These are phyloP conservation scores for Lucinisca nassula DNA, from an alignment of 2,888 invertebrate genomes.

Conservation along the genomic window DNA sequence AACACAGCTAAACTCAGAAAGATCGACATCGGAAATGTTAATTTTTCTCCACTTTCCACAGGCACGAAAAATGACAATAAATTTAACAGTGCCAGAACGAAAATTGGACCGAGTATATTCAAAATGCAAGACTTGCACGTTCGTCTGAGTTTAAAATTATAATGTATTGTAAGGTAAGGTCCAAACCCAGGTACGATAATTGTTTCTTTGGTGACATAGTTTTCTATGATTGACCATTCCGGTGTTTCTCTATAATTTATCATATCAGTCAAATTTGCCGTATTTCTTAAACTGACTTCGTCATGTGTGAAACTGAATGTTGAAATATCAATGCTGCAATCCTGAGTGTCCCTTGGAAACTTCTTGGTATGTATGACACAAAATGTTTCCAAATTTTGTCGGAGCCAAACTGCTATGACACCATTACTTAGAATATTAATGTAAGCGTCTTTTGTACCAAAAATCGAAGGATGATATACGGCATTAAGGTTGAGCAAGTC, in stretches of 20 bases:
- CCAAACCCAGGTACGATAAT: not conserved
- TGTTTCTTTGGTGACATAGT: not conserved
- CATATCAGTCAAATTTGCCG: not conserved
- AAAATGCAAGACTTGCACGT: conserved; percentile 11
- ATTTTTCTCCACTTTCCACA: conserved; percentile 1
- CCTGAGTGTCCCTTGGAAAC: conserved; percentile 3
- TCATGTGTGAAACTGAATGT: not conserved
- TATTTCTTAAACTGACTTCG: not conserved
- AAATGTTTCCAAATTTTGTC: not conserved
- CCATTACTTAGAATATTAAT: not conserved
- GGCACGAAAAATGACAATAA: conserved; percentile 19
- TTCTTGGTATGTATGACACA: conserved; percentile 13
- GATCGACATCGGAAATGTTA: conserved; percentile 23
- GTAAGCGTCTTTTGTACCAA: not conserved
- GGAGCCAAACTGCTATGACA: not conserved
- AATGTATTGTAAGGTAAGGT: not conserved
- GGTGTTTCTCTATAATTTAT: not conserved
- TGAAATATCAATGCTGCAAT: not conserved
- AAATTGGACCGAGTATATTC: conserved; percentile 6
- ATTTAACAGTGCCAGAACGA: conserved; percentile 1
- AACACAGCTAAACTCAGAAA: conserved; percentile 20
- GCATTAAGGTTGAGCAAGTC: not conserved
- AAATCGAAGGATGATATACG: not conserved
- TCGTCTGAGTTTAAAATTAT: not conserved
- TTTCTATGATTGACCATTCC: conserved; percentile 3